Conservation (phyloP, 1,140 invertebrate species). For the Bilobella aurantiaca region DNA sequence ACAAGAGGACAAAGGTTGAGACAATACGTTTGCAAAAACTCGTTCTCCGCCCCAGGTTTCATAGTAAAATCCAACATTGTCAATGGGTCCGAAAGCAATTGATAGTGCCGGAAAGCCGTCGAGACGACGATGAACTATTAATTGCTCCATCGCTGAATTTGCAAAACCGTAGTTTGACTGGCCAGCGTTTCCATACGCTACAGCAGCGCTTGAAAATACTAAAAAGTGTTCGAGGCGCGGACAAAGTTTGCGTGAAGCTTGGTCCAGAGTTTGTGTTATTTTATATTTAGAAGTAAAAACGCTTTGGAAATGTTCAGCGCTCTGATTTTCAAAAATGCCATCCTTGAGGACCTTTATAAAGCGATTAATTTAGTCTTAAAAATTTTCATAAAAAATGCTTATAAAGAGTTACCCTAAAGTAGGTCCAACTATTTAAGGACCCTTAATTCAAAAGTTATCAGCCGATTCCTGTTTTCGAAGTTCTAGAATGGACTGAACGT, state of each 20-base stretch:
- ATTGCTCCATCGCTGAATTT: conserved; percentile 91
- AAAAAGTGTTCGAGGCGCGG: conserved; percentile 79
- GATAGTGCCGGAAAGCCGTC: conserved; percentile 68
- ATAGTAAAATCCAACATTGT: conserved; percentile 84
- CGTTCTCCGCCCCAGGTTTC: conserved; percentile 77
- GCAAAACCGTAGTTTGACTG: conserved; percentile 92
- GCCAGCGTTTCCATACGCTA: conserved; percentile 86
- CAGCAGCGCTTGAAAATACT: conserved; percentile 86
- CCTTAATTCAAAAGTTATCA: no score
- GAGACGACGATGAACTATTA: conserved; percentile 70
- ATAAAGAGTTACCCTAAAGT: no score
- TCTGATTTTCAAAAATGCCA: conserved; percentile 78
- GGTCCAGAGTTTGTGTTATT: conserved; percentile 64
- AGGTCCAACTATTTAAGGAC: no score
- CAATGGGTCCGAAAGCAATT: conserved; percentile 93
- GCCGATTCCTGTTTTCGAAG: no score
- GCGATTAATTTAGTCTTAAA: no score
- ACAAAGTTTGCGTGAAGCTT: conserved; percentile 58
- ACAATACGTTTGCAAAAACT: conserved; percentile 80
- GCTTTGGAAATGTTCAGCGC: conserved; percentile 61
- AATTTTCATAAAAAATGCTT: no score
- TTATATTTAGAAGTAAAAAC: conserved; percentile 51
- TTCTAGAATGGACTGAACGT: no score
- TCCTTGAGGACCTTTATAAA: conserved; percentile 71
- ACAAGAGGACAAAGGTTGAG: conserved; percentile 83